Conservation (phyloP, 2,888 invertebrate species). For the Himalopsyche japonica region DNA sequence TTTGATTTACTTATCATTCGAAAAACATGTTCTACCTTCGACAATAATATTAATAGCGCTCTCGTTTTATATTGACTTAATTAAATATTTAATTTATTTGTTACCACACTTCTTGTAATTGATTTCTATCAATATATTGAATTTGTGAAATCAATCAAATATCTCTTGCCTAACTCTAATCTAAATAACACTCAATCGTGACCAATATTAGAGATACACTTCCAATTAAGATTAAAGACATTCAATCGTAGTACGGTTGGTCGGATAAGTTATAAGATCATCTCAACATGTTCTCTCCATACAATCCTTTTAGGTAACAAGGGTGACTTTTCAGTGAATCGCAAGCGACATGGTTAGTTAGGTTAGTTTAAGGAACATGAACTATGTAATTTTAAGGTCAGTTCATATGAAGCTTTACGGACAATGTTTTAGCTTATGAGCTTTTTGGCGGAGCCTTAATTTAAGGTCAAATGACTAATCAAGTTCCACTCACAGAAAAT, state of each 20-base stretch:
- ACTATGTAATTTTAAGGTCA: neutral
- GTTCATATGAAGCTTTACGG: neutral
- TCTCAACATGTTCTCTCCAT: neutral
- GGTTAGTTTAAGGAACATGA: neutral
- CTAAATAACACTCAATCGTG: neutral
- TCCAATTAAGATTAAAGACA: neutral
- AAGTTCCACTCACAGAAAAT: too few species aligned
- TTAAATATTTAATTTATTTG: neutral
- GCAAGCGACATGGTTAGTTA: neutral
- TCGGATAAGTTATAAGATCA: neutral
- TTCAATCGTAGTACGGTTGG: neutral
- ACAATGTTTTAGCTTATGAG: neutral
- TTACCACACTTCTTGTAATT: neutral
- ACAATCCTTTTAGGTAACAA: neutral
- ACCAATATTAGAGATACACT: neutral
- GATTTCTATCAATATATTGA: neutral
- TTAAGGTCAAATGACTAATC: neutral
- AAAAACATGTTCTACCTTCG: too few species aligned
- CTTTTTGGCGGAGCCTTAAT: neutral
- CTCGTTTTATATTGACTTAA: too few species aligned
- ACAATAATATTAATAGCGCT: too few species aligned
- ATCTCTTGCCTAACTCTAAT: too few species aligned
- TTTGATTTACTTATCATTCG: too few species aligned
- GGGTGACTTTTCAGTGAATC: neutral
- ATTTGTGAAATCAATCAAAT: neutral